Conservation (phyloP, 2,797 vertebrate species). For the Galaxias olidus region DNA sequence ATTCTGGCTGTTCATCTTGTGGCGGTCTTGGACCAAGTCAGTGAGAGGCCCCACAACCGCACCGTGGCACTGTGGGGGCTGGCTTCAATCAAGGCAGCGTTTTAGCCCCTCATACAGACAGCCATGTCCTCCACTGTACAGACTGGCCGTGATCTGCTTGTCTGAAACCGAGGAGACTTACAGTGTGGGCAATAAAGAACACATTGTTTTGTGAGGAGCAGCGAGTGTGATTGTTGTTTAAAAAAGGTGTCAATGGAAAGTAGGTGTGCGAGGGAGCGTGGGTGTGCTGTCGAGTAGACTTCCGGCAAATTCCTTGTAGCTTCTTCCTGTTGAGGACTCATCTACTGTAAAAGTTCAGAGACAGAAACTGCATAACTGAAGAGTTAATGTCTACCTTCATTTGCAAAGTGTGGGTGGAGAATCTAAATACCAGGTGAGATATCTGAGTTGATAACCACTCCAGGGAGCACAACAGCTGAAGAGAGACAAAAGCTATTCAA, state of each 20-base stretch:
- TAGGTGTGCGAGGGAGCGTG: no score
- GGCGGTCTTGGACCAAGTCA: constrained; percentile 9
- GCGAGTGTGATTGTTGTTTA: neutral
- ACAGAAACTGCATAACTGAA: neutral
- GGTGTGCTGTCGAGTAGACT: no score
- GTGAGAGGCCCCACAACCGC: no score
- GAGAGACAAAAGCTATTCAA: constrained; percentile 33
- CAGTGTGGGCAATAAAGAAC: neutral
- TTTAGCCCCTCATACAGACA: neutral
- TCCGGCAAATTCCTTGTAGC: neutral
- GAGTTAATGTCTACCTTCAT: constrained; percentile 49
- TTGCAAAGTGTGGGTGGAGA: constrained; percentile 41
- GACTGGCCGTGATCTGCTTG: neutral
- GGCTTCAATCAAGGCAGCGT: neutral
- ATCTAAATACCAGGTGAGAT: constrained; percentile 50
- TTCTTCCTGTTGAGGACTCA: no score
- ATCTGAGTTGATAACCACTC: constrained; percentile 54
- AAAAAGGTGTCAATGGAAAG: neutral
- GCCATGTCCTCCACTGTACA: neutral
- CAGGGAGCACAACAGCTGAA: neutral
- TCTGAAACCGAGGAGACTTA: neutral
- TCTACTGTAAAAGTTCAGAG: no score
- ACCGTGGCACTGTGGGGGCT: neutral
- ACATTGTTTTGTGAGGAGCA: neutral
- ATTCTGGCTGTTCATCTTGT: constrained; percentile 15